Conservation (phyloP, 2,113 vertebrate species). For the Chlamydotis undulata region DNA sequence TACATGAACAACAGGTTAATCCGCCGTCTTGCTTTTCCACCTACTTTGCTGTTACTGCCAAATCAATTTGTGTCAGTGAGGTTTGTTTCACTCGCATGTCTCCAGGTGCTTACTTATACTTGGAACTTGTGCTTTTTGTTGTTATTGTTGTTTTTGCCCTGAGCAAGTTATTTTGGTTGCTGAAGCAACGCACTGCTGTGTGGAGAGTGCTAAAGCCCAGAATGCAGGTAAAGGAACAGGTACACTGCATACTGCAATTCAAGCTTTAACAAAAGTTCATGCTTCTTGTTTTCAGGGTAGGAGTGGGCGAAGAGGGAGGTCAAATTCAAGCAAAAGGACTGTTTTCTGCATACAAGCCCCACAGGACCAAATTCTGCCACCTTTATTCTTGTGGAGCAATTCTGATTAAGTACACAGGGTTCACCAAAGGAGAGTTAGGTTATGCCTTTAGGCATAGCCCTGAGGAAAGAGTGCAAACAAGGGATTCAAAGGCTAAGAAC, state of each 20-base stretch:
- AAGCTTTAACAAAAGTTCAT: background rate
- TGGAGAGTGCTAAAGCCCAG: background rate
- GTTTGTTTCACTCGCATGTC: background rate
- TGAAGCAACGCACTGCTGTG: background rate
- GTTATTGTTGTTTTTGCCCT: background rate
- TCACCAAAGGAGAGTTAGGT: background rate
- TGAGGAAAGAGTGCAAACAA: background rate
- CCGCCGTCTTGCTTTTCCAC: background rate
- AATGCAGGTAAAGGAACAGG: background rate
- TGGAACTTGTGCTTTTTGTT: constrained; percentile 6
- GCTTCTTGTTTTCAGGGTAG: background rate
- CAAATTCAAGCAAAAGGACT: background rate
- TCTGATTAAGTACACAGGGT: background rate
- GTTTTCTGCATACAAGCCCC: background rate
- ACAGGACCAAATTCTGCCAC: background rate
- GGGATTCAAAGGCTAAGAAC: background rate
- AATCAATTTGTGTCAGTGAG: constrained; percentile 43
- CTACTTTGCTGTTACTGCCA: background rate
- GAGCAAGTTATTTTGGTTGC: background rate
- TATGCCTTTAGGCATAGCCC: background rate
- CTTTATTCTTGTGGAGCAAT: background rate
- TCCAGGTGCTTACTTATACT: constrained; percentile 1
- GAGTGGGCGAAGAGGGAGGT: background rate
- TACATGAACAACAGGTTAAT: constrained; percentile 5
- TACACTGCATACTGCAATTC: background rate